Base-by-base conservation (phyloP, 2,888 invertebrate genomes). In the Drosophila gaucha region DNA sequence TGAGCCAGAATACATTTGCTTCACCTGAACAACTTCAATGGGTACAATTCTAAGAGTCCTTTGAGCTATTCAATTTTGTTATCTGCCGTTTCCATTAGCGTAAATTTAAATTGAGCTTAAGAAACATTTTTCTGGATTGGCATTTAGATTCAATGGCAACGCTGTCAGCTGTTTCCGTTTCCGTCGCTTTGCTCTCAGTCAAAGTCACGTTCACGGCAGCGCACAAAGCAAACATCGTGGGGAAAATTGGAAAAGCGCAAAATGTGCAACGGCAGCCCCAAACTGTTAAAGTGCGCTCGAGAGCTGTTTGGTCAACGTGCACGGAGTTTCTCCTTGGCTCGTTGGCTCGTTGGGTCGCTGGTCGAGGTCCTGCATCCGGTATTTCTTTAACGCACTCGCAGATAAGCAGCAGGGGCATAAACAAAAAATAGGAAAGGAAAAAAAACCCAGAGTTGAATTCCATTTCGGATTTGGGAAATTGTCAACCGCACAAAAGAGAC, bases 161-260 rank as follows among this genome's bases (percentile, higher is more conserved):
- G 20, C 64, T 22, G 67, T 22, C 68, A 60, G 50, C 69, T 56
- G 63, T 5, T 68, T 68, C 69, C 68, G 62, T 43, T 67, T 51
- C 67, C 47, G 55, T 5, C 28, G 51, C 30, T 36, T 12, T 47
- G 47, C 47, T 6, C 31, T 22, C 14, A 47, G 22, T 12, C 22
- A 14, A 33, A 64, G 47, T 69, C 74, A 72, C 74, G 72, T 68
- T 44, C 44, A 6, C 28, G 41, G 50, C 38, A 43, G 28, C 28
- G 18, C 56, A 49, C 52, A 64, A 47, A 38, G 38, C 57, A 56
- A 59, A 69, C 70, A 51, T 20, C 31, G 46, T 20, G 31, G 31
- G 46, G 5, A 51, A 55, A 50, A 62, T 52, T 18, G 59, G 31
- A 50, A 63, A 50, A 43, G 30, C 35, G 41, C 49, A 35, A 62